A percentile compares a stretch with the other conserved stretches of the same genome.
These are phyloP conservation scores for Drosophila melanosoma DNA, from an alignment of 2,888 invertebrate genomes.

Conservation along the genomic window DNA sequence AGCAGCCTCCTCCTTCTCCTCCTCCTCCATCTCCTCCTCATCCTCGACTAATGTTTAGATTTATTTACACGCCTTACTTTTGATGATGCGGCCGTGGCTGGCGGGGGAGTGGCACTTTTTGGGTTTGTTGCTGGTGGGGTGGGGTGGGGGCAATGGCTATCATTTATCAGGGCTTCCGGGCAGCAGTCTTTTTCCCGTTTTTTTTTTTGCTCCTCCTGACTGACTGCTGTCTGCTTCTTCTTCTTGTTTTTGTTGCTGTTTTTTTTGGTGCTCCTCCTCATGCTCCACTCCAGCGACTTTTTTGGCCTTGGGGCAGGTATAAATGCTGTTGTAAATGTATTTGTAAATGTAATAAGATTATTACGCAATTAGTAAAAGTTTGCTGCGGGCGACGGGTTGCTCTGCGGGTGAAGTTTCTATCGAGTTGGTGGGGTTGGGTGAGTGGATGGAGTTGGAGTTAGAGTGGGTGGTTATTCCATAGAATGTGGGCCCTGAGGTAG, in stretches of 20 bases:
- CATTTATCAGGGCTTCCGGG: conserved; percentile 79
- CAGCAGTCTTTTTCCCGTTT: conserved; percentile 45
- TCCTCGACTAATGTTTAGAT: conserved; percentile 67
- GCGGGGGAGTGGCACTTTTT: conserved; percentile 38
- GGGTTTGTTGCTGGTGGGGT: background rate
- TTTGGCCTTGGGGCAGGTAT: conserved; percentile 70
- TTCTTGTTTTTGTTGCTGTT: conserved; percentile 5
- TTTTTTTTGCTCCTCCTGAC: conserved; percentile 30
- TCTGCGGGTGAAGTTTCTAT: conserved; percentile 1
- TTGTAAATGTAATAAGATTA: conserved; percentile 81
- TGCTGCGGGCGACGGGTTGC: conserved; percentile 36
- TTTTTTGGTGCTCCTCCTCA: background rate
- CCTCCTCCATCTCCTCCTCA: background rate
- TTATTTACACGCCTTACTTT: conserved; percentile 66
- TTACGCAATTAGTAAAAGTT: conserved; percentile 79
- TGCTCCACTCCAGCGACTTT: conserved; percentile 12
- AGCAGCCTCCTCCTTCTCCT: conserved; percentile 19
- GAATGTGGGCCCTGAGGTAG: conserved; percentile 45
- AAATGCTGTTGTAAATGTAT: conserved; percentile 79
- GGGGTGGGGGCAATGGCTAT: conserved; percentile 26
- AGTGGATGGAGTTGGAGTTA: background rate
- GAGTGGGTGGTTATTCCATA: background rate
- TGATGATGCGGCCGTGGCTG: background rate
- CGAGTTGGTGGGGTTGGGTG: background rate
- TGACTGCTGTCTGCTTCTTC: conserved; percentile 42